phyloP scores from a whole-genome alignment of 2,888 invertebrate species.

The Aphidius colemani region DNA sequence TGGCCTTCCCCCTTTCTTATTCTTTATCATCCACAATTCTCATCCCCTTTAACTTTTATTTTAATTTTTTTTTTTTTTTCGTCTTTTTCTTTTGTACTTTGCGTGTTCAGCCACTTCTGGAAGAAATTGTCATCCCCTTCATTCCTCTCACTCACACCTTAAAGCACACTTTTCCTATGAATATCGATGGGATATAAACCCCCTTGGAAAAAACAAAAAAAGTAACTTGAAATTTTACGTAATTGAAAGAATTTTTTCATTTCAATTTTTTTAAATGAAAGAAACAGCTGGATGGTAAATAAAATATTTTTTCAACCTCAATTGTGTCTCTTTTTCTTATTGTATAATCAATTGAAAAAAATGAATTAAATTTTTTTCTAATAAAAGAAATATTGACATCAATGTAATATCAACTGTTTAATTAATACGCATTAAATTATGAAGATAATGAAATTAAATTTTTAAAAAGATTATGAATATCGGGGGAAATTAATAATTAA shows the following conservation, averaged over 20 bases:
- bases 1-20: slow-evolving; percentile 32
- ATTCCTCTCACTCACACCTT: slow-evolving; percentile 38
- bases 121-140: slow-evolving; percentile 34
- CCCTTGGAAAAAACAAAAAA: slow-evolving; percentile 47
- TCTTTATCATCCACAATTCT: slow-evolving; percentile 38
- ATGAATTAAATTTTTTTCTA: not conserved
- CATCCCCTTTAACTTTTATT: slow-evolving; percentile 24
- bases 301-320: slow-evolving; percentile 36
- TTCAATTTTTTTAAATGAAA: slow-evolving; percentile 22
- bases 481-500: no score
- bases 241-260: slow-evolving; percentile 52
- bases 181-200: slow-evolving; percentile 41
- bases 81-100: slow-evolving; percentile 25
- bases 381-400: not conserved
- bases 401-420: no score
- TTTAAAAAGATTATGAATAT: no score
- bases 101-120: slow-evolving; percentile 29
- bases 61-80: slow-evolving; percentile 20
- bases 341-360: not conserved
- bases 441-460: no score
- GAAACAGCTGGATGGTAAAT: slow-evolving; percentile 48
- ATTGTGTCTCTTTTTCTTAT: no score
- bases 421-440: no score
- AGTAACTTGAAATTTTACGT: slow-evolving; percentile 37
- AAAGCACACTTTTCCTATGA: slow-evolving; percentile 19